Evolutionary conservation across 2,797 vertebrate species (phyloP).

Genomic region (Falco biarmicus): DNA sequence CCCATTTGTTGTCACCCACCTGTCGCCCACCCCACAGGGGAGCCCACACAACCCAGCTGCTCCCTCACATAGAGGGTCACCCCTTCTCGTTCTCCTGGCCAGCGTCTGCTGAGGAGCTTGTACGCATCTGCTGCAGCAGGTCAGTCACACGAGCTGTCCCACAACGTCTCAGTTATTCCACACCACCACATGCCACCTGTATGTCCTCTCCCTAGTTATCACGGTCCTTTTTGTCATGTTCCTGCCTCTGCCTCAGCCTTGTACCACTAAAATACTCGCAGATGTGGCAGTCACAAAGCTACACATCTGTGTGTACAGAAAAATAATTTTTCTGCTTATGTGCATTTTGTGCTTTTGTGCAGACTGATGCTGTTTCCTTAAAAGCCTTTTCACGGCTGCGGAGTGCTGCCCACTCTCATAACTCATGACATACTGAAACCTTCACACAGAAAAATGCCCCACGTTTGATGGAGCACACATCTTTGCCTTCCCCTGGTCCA

Average conservation of each 20-base stretch:
- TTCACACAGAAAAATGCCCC: neutral
- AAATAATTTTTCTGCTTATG: neutral
- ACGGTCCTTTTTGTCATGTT: neutral
- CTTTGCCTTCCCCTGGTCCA: neutral
- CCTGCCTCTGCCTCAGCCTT: neutral
- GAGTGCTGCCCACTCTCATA: neutral
- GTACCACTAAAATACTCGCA: neutral
- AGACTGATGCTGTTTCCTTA: neutral
- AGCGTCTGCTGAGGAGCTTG: neutral
- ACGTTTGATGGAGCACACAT: neutral
- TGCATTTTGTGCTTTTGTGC: neutral
- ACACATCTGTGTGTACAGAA: neutral
- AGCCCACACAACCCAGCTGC: neutral
- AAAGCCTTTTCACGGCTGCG: neutral
- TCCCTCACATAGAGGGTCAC: rapidly evolving
- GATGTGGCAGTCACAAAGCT: neutral
- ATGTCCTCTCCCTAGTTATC: neutral
- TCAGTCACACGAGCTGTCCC: neutral
- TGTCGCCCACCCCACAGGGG: rapidly evolving
- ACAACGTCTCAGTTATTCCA: neutral
- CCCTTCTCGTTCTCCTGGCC: neutral
- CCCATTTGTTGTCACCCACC: neutral
- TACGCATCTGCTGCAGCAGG: rapidly evolving
- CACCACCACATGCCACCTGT: neutral
- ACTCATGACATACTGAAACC: neutral